Conservation (phyloP, 2,797 vertebrate species). For the Rallus crepitans region DNA sequence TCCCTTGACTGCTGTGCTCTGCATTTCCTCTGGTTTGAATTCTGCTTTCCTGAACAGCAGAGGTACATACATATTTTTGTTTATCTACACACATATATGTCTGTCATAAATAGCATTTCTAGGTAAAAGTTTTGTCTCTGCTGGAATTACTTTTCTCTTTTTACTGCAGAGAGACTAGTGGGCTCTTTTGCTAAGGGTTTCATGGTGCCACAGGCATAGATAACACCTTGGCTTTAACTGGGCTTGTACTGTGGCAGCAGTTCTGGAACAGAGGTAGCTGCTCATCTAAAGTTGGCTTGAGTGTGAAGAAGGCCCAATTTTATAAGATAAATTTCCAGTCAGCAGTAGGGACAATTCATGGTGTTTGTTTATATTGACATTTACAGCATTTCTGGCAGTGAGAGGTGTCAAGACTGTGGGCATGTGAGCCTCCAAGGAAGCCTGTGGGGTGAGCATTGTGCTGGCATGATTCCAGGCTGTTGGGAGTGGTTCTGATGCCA, state of each 20-base stretch:
- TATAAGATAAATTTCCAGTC: neutral
- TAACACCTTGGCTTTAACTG: neutral
- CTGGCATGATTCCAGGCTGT: neutral
- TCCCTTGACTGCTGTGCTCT: rapidly evolving
- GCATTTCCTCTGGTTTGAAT: neutral
- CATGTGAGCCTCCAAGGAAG: neutral
- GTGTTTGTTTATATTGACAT: neutral
- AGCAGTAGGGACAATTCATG: neutral
- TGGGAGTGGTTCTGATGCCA: neutral
- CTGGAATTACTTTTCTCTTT: neutral
- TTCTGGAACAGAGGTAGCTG: neutral
- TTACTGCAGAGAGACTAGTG: neutral
- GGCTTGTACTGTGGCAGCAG: neutral
- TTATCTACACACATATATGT: neutral
- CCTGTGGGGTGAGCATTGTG: neutral
- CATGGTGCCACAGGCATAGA: neutral
- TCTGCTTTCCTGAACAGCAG: neutral
- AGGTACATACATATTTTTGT: neutral
- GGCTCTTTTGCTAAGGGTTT: neutral
- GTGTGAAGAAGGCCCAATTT: neutral
- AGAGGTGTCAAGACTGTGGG: rapidly evolving
- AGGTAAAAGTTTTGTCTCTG: neutral
- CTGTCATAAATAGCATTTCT: neutral
- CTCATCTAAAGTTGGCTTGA: neutral
- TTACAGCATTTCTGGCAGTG: neutral